Evolutionary conservation across 1,140 invertebrate genomes (phyloP).

Genomic region (Hirudo medicinalis): DNA sequence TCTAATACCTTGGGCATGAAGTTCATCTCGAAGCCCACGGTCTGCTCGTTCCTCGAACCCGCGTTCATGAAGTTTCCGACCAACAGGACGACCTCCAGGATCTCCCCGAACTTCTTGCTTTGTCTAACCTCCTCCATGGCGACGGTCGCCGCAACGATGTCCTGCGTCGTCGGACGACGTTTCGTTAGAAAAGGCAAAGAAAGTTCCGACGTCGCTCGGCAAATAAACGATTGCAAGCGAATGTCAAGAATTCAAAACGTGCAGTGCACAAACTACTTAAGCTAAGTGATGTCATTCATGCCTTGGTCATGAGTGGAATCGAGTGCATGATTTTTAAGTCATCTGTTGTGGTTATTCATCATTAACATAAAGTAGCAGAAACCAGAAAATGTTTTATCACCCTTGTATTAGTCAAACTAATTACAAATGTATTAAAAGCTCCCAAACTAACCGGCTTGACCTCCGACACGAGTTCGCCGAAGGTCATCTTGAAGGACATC

Average conservation of each 20-base stretch:
- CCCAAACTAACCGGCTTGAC: slow-evolving; percentile 65
- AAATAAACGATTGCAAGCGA: slow-evolving; percentile 18
- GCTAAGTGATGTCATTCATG: too few species aligned
- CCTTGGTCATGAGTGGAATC: too few species aligned
- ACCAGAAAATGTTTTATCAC: background rate
- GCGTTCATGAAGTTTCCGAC: slow-evolving; percentile 91
- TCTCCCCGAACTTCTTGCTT: slow-evolving; percentile 76
- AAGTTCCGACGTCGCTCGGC: slow-evolving; percentile 13
- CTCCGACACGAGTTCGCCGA: slow-evolving; percentile 67
- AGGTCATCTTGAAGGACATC: slow-evolving; percentile 74
- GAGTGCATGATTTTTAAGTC: too few species aligned
- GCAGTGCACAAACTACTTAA: too few species aligned
- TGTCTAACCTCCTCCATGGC: slow-evolving; percentile 85
- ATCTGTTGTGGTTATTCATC: too few species aligned
- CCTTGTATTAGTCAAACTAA: background rate
- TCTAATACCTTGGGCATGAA: slow-evolving; percentile 72
- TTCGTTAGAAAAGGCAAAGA: too few species aligned
- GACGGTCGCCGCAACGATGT: slow-evolving; percentile 82
- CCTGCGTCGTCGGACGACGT: too few species aligned
- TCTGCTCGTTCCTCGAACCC: slow-evolving; percentile 78
- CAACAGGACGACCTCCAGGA: slow-evolving; percentile 75
- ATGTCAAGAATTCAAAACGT: background rate
- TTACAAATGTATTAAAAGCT: too few species aligned
- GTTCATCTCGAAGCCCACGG: slow-evolving; percentile 89
- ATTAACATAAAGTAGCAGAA: background rate